Evolutionary conservation across 2,797 vertebrate genomes (phyloP).

Genomic region (Hafferia zeledoni): DNA sequence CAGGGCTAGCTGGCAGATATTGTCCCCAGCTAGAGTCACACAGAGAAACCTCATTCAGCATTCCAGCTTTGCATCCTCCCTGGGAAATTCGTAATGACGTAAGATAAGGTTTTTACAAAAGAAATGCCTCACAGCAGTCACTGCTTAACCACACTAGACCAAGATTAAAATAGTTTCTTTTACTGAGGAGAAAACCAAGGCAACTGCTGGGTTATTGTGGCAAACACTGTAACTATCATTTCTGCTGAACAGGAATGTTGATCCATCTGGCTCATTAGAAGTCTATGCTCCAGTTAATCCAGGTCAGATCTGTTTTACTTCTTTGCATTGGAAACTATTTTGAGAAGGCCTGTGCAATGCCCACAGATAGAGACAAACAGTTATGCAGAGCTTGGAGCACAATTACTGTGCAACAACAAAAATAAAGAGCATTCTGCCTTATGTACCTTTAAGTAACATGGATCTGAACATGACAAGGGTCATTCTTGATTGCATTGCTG

Average conservation of each 20-base stretch:
- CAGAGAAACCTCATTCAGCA: neutral
- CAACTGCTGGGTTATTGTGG: neutral
- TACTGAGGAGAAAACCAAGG: neutral
- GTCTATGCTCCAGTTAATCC: constrained; percentile 13
- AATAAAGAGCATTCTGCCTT: neutral
- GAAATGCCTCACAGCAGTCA: neutral
- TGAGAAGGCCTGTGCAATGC: neutral
- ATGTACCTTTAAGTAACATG: neutral
- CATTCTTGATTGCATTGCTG: neutral
- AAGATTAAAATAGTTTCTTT: neutral
- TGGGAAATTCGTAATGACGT: rapidly evolving
- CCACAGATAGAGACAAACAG: neutral
- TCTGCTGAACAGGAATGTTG: neutral
- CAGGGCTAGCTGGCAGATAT: neutral
- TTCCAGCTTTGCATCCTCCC: neutral
- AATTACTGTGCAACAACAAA: neutral
- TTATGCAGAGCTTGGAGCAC: neutral
- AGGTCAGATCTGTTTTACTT: constrained; percentile 49
- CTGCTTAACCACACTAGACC: neutral
- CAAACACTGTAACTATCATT: neutral
- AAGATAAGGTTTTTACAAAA: neutral
- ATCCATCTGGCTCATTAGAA: constrained; percentile 40
- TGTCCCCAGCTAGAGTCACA: neutral
- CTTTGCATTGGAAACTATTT: constrained; percentile 17
- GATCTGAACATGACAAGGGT: neutral